Base-by-base conservation (phyloP, 1,140 invertebrate species). In the Diabrotica virgifera region DNA sequence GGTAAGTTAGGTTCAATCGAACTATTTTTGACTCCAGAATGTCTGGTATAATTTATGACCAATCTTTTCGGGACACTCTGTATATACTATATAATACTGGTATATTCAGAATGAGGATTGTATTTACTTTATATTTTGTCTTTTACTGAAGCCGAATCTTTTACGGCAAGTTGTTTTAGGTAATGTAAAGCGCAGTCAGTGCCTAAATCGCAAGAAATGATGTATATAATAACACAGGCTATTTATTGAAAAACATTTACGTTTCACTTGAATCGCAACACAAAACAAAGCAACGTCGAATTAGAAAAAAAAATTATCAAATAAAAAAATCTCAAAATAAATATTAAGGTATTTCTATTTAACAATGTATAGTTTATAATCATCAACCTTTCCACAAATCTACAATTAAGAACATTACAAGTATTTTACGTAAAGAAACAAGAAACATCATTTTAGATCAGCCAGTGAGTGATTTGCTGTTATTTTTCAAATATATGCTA, bases 311-410 rank as follows among this genome's bases (percentile, higher is more conserved):
- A 46, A 5, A 46, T 5, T 5, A 46, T 46, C 40, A n/a, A 46
- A 46, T 46, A 46, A 46, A 46, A 46, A 59, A 59, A 14, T 11
- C 13, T 46, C 6, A 14, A 51, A 67, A 69, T 74, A 76, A 76
- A 77, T 78, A 76, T 77, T 77, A 77, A 76, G 77, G 75, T 77
- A 78, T 77, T 78, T 78, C 76, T 78, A 78, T 78, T 77, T 77
- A 78, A 78, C 77, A 78, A 77, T 78, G 76, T 77, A 78, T 78
- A 78, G 74, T 75, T 78, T 77, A 78, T 78, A 77, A 72, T 78
- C 72, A 75, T 77, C 76, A 78, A 78, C 77, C 77, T 75, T 76
- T 77, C 77, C 77, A 78, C 77, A 77, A 77, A 77, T 78, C 77
- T 78, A 78, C 77, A 78, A 77, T 77, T 77, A 78, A 78, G 76